Evolutionary conservation across 1,140 invertebrate species (phyloP).

Genomic region (Drosophila teissieri): DNA sequence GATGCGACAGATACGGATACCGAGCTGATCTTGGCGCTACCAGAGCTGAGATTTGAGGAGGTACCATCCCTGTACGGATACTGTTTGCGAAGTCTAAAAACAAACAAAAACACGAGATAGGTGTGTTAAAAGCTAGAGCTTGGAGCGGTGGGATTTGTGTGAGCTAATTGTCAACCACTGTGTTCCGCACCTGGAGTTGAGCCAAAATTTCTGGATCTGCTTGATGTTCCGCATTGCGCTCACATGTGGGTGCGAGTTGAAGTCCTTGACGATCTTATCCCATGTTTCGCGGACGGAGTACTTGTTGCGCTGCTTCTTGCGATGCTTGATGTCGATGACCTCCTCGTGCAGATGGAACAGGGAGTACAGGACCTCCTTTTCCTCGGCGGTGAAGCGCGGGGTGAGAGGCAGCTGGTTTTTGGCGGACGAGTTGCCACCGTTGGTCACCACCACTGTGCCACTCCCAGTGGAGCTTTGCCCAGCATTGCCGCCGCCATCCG

Average conservation of each 20-base stretch:
- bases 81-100: constrained; percentile 75
- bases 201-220: constrained; percentile 84
- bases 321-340: constrained; percentile 81
- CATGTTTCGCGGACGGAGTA: constrained; percentile 81
- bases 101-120: not conserved
- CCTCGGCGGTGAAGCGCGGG: constrained; percentile 79
- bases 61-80: constrained; percentile 72
- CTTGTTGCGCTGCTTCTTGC: constrained; percentile 80
- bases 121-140: not conserved
- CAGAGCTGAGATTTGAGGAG: constrained; percentile 34
- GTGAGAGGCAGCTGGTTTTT: constrained; percentile 70
- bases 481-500: constrained; percentile 34
- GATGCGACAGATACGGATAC: constrained; percentile 19
- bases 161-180: no score
- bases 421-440: constrained; percentile 18
- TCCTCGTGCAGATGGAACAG: constrained; percentile 80
- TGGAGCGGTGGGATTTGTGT: not conserved
- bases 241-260: constrained; percentile 75
- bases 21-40: constrained; percentile 32
- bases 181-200: constrained; percentile 73
- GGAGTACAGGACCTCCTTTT: constrained; percentile 79
- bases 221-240: constrained; percentile 78
- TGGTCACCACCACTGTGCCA: constrained; percentile 33
- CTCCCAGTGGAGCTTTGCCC: not conserved
- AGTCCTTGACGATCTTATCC: constrained; percentile 81